phyloP scores from a whole-genome alignment of 2,888 invertebrate genomes.

The Piscicola geometra region DNA sequence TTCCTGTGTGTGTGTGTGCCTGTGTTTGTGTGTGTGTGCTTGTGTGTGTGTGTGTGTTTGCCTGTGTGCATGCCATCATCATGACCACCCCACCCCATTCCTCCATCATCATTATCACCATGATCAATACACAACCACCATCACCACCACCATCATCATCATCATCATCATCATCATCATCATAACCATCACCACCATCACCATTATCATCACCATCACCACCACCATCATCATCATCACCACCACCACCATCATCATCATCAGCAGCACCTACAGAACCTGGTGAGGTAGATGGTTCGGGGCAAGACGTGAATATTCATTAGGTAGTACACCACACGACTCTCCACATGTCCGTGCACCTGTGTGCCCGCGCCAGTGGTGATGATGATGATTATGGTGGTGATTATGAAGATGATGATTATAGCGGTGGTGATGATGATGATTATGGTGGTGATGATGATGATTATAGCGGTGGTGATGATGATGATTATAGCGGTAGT shows the following conservation, averaged over 20 bases:
- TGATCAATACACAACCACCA: background rate
- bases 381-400: no score
- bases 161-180: conserved; percentile 22
- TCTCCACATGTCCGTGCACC: conserved; percentile 76
- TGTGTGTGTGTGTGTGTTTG: no score
- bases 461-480: no score
- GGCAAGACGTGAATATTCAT: conserved; percentile 99
- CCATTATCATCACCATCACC: background rate
- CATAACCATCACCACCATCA: conserved; percentile 3
- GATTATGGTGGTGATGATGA: no score
- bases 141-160: conserved; percentile 7
- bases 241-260: background rate
- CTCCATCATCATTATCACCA: conserved; percentile 11
- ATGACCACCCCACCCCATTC: background rate
- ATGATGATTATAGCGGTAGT: no score
- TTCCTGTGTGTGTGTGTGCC: no score
- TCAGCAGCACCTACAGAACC: conserved; percentile 62
- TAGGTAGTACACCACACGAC: conserved; percentile 93
- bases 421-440: no score
- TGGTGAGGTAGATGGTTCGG: conserved; percentile 89
- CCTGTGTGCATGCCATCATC: no score
- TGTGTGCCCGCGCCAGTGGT: background rate
- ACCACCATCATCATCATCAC: background rate
- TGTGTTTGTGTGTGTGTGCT: no score
- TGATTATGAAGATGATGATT: no score